Evolutionary conservation across 2,888 invertebrate genomes (phyloP).

Genomic region (Tipula unca): DNA sequence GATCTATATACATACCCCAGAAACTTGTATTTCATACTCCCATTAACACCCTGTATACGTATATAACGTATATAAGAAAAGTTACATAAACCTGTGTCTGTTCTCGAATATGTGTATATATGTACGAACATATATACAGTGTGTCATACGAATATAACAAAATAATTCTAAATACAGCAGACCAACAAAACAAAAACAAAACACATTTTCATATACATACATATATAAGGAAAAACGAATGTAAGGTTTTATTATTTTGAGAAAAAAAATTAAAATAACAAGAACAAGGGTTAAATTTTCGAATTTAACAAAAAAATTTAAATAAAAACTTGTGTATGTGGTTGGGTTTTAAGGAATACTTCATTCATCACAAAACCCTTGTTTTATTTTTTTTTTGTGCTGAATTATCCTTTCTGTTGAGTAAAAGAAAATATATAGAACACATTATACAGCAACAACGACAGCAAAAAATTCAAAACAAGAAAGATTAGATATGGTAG

Average conservation of each 20-base stretch:
- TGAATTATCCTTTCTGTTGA: neutral
- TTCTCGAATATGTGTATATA: too few relatives aligned
- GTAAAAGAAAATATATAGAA: neutral
- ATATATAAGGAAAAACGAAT: neutral
- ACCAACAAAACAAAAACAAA: neutral
- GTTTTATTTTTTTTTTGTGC: neutral
- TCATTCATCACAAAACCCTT: neutral
- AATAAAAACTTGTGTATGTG: neutral
- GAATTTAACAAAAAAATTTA: neutral
- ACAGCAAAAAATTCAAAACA: neutral
- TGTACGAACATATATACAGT: neutral
- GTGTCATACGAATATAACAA: neutral
- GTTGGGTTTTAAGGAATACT: neutral
- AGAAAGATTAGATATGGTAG: neutral
- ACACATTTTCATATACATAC: neutral
- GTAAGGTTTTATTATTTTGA: neutral
- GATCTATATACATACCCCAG: too few relatives aligned
- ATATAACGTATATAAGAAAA: neutral
- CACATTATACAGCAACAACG: neutral
- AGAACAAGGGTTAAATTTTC: neutral
- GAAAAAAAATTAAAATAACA: neutral
- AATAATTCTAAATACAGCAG: neutral
- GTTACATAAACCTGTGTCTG: neutral
- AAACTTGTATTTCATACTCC: too few relatives aligned
- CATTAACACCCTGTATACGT: too few relatives aligned